These are phyloP conservation scores for Porites rus DNA, from an alignment of 92 coral and sea anemone species.

Conservation along the genomic window DNA sequence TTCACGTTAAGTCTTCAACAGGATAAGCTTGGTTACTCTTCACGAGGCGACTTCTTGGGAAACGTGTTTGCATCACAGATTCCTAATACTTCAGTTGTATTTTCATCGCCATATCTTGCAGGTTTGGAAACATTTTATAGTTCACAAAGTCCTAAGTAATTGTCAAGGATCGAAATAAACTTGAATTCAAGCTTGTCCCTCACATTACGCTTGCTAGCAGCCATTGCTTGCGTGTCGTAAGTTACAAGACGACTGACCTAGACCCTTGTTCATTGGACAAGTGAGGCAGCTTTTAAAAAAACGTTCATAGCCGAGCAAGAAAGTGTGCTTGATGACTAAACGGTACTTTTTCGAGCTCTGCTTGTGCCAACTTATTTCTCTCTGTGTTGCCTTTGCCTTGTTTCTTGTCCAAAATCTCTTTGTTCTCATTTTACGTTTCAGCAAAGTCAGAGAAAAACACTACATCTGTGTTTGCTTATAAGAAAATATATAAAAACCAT, in stretches of 20 bases:
- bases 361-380: not conserved
- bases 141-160: too few species aligned
- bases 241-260: too few species aligned
- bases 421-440: not conserved
- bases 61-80: constrained; percentile 45
- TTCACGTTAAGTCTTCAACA: not conserved
- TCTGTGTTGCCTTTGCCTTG: not conserved
- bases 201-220: too few species aligned
- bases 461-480: constrained; percentile 73
- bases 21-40: constrained; percentile 6
- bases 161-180: too few species aligned
- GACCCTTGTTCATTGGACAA: too few species aligned
- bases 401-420: not conserved
- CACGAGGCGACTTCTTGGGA: constrained; percentile 33
- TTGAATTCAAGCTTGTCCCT: too few species aligned
- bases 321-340: too few species aligned
- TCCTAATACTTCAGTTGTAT: constrained; percentile 22
- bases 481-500: constrained; percentile 36
- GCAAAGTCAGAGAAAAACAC: constrained; percentile 67
- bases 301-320: too few species aligned
- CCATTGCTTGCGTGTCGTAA: too few species aligned
- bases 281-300: too few species aligned
- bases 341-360: not conserved
- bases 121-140: constrained; percentile 25
- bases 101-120: constrained; percentile 48